Evolutionary conservation across 2,113 vertebrate genomes (phyloP).

Genomic region (Chrysemys picta): DNA sequence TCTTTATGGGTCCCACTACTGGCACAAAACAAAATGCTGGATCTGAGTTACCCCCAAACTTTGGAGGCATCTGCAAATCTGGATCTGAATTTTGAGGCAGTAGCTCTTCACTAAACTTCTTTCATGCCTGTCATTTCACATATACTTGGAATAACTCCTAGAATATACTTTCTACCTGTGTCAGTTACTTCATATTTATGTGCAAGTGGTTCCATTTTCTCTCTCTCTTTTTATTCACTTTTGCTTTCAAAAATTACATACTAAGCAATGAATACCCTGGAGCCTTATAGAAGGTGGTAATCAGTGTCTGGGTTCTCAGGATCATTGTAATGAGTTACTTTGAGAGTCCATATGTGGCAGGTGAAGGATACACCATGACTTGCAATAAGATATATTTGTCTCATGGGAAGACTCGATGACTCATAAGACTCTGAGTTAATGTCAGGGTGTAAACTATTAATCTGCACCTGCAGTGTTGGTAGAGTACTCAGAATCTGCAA

Average conservation of each 20-base stretch:
- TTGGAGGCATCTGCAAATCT: background rate
- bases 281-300: conserved; percentile 7
- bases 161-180: background rate
- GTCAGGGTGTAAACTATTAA: background rate
- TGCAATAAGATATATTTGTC: background rate
- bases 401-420: conserved; percentile 16
- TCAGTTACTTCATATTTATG: background rate
- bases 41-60: background rate
- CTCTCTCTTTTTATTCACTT: background rate
- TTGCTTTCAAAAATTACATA: background rate
- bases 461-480: background rate
- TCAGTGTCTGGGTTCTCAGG: background rate
- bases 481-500: background rate
- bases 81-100: background rate
- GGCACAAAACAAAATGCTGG: background rate
- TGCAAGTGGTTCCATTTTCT: background rate
- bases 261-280: background rate
- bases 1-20: background rate
- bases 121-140: background rate
- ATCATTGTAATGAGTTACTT: background rate
- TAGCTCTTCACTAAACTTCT: background rate
- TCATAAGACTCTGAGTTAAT: background rate
- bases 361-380: background rate
- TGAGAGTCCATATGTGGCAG: background rate
- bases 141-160: background rate